Evolutionary conservation across 2,113 vertebrate genomes (phyloP), one percentile per base, ranked within the genome.

Genomic region (Epinephelus fuscoguttatus): DNA sequence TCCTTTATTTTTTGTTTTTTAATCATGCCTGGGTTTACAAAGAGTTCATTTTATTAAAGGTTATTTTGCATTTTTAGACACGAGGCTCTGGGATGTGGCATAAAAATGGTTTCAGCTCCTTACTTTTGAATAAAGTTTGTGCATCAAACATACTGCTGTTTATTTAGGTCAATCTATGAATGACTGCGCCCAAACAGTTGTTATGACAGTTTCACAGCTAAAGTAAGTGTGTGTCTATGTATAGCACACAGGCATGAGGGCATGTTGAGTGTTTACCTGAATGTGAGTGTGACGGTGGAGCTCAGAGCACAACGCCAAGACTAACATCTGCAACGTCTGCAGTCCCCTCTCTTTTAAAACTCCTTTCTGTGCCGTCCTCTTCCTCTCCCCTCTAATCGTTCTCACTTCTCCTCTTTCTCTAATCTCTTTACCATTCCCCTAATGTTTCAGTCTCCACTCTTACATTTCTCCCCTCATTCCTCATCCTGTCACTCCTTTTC

Each of bases 121-220:
- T 21, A 12, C 21, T 75, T 75, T 47, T 62, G 49, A 52, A 14
- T 19, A 40, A 60, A 40, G 55, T 76, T 64, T 70, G 50, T 55
- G 10, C 56, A 23, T 75, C 56, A 33, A 23, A 19, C 30, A 21
- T 27, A 0, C 37, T 42, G 17, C 23, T 73, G 79, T 77, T 66
- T 83, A 85, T 88, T 85, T 57, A 68, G 85, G 77, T 78, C 85
- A 82, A 2, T 55, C 23, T 21, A 0, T 37, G 64, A 64, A 7
- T 40, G 56, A 15, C 45, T 68, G 71, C 19, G 37, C 53, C 57
- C 62, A 23, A 72, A 81, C 56, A 25, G 11, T 71, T 70, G 70
- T 68, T 80, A 6, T 85, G 64, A 84, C 81, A 81, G 62, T 75
- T 75, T 55, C 68, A 27, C 60, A 25, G 64, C 52, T 59, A 3